Evolutionary conservation across 2,113 vertebrate genomes (phyloP), one percentile per base, ranked within the genome.

Genomic region (Embiotoca jacksoni): DNA sequence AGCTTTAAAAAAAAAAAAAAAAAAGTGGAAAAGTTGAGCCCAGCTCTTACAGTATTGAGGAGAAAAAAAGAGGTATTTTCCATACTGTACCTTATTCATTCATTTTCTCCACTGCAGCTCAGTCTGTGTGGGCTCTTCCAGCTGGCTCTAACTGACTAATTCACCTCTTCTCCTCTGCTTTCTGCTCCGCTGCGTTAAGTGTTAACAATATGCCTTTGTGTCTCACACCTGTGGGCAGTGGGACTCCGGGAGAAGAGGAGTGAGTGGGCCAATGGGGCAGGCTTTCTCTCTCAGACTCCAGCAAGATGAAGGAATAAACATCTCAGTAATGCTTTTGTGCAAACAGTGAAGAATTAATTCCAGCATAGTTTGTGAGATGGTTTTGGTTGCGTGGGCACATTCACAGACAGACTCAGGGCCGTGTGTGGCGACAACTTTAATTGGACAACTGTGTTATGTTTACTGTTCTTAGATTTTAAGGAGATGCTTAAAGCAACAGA

Each of bases 121-220:
- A 63, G 77, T 56, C 69, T 52, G 44, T 77, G 65, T 70, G 67
- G 57, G 63, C 67, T 61, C 41, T 10, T 83, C 63, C 76, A 75
- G 78, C 80, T 78, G 83, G 73, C 23, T 55, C 60, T 33, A 39
- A 23, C 54, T 86, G 77, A 91, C 81, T 87, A 79, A 86, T 63
- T 68, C 58, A 75, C 63, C 66, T 75, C 53, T 50, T 68, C 62
- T 84, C 58, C 32, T 65, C 62, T 54, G 39, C 57, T 68, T 64
- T 73, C 56, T 80, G 32, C 67, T 70, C 30, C 7, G 71, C 67
- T 44, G 59, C 10, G 59, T 76, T 63, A 77, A 71, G 55, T 68
- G 80, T 84, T 80, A 86, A 90, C 86, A 90, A 76, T 86, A 75
- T 80, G 72, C 60, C 80, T 90, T 90, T 91, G 72, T 91, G 80